Evolutionary conservation across 1,140 invertebrate species (phyloP).

Genomic region (Bombyx mori): ASM3026992v2 NC_085128.1:18145001-18145500

Average conservation of each 20-base stretch:
- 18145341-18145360: constrained; percentile 42
- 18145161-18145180: constrained; percentile 29
- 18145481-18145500: constrained; percentile 32
- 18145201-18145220: constrained; percentile 46
- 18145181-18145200: constrained; percentile 35
- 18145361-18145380: constrained; percentile 45
- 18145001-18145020: constrained; percentile 34
- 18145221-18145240: constrained; percentile 41
- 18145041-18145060: constrained; percentile 40
- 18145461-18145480: constrained; percentile 38
- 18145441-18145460: constrained; percentile 47
- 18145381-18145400: constrained; percentile 56
- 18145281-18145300: constrained; percentile 47
- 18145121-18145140: constrained; percentile 30
- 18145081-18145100: constrained; percentile 56
- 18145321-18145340: constrained; percentile 41
- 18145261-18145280: constrained; percentile 19
- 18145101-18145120: constrained; percentile 44
- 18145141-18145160: constrained; percentile 34
- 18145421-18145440: constrained; percentile 42
- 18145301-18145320: constrained; percentile 41
- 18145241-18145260: constrained; percentile 39
- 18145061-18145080: constrained; percentile 48
- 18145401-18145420: constrained; percentile 45
- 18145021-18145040: constrained; percentile 38